These are phyloP conservation scores for Netelia inedita DNA, from an alignment of 2,888 invertebrate species.

Conservation along the genomic window DNA sequence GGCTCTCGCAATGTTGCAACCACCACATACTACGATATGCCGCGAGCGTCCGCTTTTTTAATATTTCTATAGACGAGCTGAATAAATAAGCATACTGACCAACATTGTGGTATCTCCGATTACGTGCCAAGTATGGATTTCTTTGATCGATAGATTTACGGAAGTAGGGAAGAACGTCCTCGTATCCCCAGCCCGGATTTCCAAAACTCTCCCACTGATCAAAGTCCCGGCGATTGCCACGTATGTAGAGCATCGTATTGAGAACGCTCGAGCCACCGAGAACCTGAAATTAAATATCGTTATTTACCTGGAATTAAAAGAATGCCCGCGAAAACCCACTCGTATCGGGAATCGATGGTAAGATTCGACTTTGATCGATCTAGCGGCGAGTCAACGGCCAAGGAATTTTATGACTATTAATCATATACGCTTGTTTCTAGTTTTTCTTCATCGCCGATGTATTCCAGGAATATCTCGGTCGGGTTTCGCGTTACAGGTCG, in stretches of 20 bases:
- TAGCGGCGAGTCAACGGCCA: too few species aligned
- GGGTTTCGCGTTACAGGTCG: not conserved
- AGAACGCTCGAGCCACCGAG: conserved; percentile 95
- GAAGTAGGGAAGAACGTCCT: conserved; percentile 93
- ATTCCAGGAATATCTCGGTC: not conserved
- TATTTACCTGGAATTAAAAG: conserved; percentile 3
- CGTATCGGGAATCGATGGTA: conserved; percentile 26
- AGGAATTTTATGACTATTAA: too few species aligned
- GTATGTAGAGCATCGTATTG: conserved; percentile 96
- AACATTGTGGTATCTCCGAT: conserved; percentile 90
- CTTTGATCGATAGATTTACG: conserved; percentile 95
- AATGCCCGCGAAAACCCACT: not conserved
- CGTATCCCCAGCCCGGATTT: conserved; percentile 95
- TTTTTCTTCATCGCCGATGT: too few species aligned
- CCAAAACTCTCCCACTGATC: conserved; percentile 95
- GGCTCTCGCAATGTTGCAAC: too few species aligned
- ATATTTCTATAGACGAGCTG: not conserved
- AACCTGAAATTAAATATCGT: conserved; percentile 83
- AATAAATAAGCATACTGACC: conserved; percentile 85
- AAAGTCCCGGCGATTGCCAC: conserved; percentile 95
- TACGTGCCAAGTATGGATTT: conserved; percentile 94
- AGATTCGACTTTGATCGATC: conserved; percentile 42
- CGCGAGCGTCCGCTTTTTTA: too few species aligned
- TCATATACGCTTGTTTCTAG: too few species aligned
- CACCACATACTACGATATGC: too few species aligned